Base-by-base conservation (phyloP, 2,888 invertebrate genomes). In the Microctonus brassicae region DNA sequence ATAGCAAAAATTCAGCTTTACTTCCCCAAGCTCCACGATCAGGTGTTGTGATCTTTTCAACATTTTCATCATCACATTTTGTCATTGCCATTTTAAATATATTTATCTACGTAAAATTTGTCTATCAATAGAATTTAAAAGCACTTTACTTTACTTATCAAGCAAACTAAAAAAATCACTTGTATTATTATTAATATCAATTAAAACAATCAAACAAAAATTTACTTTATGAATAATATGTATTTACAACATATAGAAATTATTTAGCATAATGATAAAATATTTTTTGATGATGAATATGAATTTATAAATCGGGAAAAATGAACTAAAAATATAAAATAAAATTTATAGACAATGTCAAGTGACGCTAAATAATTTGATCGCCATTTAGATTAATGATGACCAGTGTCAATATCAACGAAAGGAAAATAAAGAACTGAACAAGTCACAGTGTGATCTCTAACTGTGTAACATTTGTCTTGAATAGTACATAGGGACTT, bases 1-100 rank as follows among this genome's bases (percentile, higher is more conserved):
- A 94, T 69, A 96, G 88, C 42, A 96, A 87, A 85, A 95, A 96
- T 87, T 96, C 95, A 17, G 91, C 88, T 88, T 94, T 94, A 73
- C 89, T 92, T 22, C 89, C 91, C 95, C 95, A 95, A 75, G 91
- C 91, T 55, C 94, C 95, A 47, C 91, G 79, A 80, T 90, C 84
- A 77, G 86, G 79, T 71, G 84, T 73, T 71, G 86, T 76, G 85
- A 87, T 76, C 85, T 61, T 6, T 36, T 53, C 68, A 6, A 20
- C 47, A 47, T 20, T 47, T 58, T 69, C 66, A 11, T 62, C 29
- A 36, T 36, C 47, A 42, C 29, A n/a, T 66, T 73, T 75, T 64
- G 78, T 77, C 36, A 58, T 73, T 52, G 78, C 74, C 64, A 72
- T 74, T 9, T 7, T 22, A 13, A 53, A 5, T 20, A 10, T 22